Conservation (phyloP, 92 coral and sea anemone species). For the Phenganax subtilis region DNA sequence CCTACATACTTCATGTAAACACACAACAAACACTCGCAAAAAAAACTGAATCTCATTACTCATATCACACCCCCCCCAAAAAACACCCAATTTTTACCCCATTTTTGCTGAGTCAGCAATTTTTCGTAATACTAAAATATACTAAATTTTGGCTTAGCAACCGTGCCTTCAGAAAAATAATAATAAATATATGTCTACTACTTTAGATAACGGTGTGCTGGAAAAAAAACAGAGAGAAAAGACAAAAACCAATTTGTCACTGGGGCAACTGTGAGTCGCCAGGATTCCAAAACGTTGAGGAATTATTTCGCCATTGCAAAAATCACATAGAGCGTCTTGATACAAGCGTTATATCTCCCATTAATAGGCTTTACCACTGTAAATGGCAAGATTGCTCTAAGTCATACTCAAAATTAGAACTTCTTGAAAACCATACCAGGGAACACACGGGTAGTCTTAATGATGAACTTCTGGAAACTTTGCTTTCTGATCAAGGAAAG, state of each 20-base stretch:
- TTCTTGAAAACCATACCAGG: constrained; percentile 27
- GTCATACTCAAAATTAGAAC: constrained; percentile 24
- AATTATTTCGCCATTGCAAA: constrained; percentile 27
- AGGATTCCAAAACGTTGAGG: constrained; percentile 34
- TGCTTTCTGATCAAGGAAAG: constrained; percentile 32
- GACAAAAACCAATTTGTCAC: constrained; percentile 13
- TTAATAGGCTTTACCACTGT: constrained; percentile 23
- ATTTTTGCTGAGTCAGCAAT: too few relatives aligned
- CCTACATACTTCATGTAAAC: too few relatives aligned
- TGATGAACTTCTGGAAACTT: constrained; percentile 23
- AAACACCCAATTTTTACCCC: too few relatives aligned
- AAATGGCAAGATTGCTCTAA: constrained; percentile 26
- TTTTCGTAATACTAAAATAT: too few relatives aligned
- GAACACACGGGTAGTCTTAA: constrained; percentile 32
- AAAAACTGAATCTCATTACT: too few relatives aligned
- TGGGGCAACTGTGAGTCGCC: constrained; percentile 8
- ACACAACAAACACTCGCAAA: too few relatives aligned
- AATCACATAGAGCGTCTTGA: constrained; percentile 28
- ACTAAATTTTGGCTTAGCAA: too few relatives aligned
- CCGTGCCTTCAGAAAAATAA: too few relatives aligned
- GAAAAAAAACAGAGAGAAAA: constrained; percentile 16
- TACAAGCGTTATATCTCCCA: constrained; percentile 25
- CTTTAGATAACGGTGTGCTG: not conserved
- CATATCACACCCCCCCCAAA: too few relatives aligned
- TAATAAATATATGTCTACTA: too few relatives aligned